Evolutionary conservation across 2,888 invertebrate genomes (phyloP), one percentile per base, ranked within the genome.

Genomic region (Nudaria mundana): DNA sequence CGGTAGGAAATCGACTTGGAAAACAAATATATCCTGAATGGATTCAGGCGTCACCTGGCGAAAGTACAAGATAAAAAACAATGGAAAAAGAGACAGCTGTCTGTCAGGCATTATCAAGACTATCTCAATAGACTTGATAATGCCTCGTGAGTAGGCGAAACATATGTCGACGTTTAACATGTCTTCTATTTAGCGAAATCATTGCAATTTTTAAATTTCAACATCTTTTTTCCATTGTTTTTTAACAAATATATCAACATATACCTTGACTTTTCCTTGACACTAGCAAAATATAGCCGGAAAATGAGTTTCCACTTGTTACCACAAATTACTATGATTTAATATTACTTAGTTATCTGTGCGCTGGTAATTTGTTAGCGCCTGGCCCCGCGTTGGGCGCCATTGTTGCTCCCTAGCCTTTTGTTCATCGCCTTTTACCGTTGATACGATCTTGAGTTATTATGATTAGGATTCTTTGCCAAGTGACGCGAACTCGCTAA

Each of bases 331-430:
- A 84, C 83, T 86, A 84, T 86, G 87, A 88, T 87, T 88, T 87
- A 87, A 87, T 87, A 88, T 86, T 85, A 84, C 85, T 83, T 85
- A 87, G 86, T 86, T 88, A 88, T 88, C 87, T 86, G 81, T 64
- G 81, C 79, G 81, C 60, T 73, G 80, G 83, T 85, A 86, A 87
- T 88, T 88, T 87, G 87, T 87, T 84, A 83, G 83, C 75, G 76
- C 70, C 74, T 78, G 70, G 72, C 67, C 71, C 76, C 80, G 71
- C 72, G 79, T 68, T 68, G 81, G 78, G 74, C 79, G 80, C 85
- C 82, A 84, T 88, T 87, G 87, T 88, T 84, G 77, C 75, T 70
- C 64, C 67, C 63, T 62, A 76, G 82, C 83, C 86, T 87, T 86
- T 88, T 87, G 87, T 86, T 87, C 86, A 78, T 84, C 80, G 85